Conservation (phyloP, 2,888 invertebrate species). For the Ectemnius continuus region DNA sequence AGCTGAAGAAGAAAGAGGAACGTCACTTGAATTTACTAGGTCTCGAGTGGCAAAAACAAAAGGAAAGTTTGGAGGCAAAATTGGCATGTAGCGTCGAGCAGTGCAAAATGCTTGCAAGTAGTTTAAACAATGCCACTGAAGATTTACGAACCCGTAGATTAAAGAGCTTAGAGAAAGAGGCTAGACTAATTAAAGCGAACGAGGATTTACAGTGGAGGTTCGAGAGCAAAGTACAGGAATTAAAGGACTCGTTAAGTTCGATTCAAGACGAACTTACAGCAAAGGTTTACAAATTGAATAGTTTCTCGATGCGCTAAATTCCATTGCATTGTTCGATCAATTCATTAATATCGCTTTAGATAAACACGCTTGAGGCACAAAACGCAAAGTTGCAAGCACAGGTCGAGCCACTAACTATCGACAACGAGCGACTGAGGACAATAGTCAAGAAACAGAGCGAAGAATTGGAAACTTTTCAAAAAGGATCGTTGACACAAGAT, state of each 20-base stretch:
- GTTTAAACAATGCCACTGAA: conserved; percentile 82
- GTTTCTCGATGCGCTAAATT: not conserved
- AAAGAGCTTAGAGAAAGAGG: conserved; percentile 80
- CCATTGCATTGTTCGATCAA: not conserved
- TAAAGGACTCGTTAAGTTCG: conserved; percentile 81
- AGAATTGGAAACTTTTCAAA: conserved; percentile 74
- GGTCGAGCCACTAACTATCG: conserved; percentile 64
- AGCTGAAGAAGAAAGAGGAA: conserved; percentile 82
- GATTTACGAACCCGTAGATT: conserved; percentile 80
- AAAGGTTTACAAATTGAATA: conserved; percentile 76
- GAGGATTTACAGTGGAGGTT: conserved; percentile 82
- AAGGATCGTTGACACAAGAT: conserved; percentile 82
- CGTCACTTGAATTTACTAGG: conserved; percentile 79
- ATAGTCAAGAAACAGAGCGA: conserved; percentile 63
- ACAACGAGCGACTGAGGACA: conserved; percentile 67
- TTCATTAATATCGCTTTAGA: conserved; percentile 30
- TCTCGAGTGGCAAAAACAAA: conserved; percentile 81
- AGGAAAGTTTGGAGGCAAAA: conserved; percentile 80
- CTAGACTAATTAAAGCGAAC: conserved; percentile 80
- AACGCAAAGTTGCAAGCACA: conserved; percentile 64
- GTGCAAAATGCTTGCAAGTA: conserved; percentile 81
- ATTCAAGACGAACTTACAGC: conserved; percentile 82
- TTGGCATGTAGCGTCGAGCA: conserved; percentile 81
- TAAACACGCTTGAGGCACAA: conserved; percentile 63
- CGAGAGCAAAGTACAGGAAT: conserved; percentile 80